Evolutionary conservation across 2,888 invertebrate genomes (phyloP), one percentile per base, ranked within the genome.

Genomic region (Omphaloscelis lunosa): DNA sequence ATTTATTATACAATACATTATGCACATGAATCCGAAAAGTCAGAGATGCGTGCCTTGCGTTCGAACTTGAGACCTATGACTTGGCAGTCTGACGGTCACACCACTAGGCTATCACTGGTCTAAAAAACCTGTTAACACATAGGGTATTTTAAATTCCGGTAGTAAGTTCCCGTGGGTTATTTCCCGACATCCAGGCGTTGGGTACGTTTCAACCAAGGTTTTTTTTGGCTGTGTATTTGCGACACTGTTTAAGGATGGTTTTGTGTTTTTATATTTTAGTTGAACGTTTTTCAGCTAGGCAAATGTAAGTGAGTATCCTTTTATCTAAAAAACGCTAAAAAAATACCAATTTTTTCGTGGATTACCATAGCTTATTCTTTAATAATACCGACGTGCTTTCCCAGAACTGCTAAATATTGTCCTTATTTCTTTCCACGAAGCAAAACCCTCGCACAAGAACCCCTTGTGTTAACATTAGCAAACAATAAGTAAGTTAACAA

Each of bases 401-500:
- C 3, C 23, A 27, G 20, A 23, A 45, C 15, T 17, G 29, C 17
- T 23, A 27, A 58, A 68, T 66, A 62, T 48, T 11, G 58, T 53
- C 29, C 41, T 65, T 69, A 68, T 65, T 58, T 27, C 29, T 6
- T 65, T 29, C 9, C 12, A 48, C 53, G n/a, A 23, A 59, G 61
- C 27, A 34, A 27, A 39, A 59, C 53, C 69, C 62, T 63, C 45
- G 72, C 48, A 53, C 51, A 27, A 27, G n/a, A 82, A 56, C 68
- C 79, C 59, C 68, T 56, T 76, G 61, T 53, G 71, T 84, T 82
- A 75, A 75, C 63, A 61, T 75, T 77, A 77, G 62, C 75, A 82
- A 78, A 77, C 73, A 74, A 77, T 79, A 73, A 68, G 68, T 70
- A 76, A 59, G 78, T 72, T 87, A 87, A 87, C 86, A 87, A 70